These are phyloP conservation scores for Telenomus remus DNA, from an alignment of 1,140 invertebrate species.

Conservation along the genomic window DNA sequence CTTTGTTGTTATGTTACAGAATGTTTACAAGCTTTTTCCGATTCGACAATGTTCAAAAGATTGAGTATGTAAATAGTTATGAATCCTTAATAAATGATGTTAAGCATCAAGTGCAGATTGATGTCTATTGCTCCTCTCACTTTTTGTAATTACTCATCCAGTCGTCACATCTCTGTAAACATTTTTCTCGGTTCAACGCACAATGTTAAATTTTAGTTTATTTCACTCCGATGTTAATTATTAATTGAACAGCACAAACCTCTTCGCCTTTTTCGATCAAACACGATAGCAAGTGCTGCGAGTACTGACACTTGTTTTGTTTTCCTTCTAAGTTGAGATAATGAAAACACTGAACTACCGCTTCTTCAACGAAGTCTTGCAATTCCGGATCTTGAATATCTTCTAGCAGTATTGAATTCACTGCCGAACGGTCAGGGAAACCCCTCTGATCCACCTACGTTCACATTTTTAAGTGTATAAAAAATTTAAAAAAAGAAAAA, in stretches of 20 bases:
- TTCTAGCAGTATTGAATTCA: constrained; percentile 65
- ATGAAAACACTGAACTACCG: constrained; percentile 68
- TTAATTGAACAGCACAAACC: constrained; percentile 44
- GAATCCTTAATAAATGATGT: constrained; percentile 37
- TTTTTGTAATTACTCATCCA: constrained; percentile 61
- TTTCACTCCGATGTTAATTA: not conserved
- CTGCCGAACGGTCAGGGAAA: constrained; percentile 64
- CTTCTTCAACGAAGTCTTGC: constrained; percentile 70
- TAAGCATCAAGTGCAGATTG: constrained; percentile 17
- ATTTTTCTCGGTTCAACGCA: constrained; percentile 6
- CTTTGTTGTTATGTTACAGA: constrained; percentile 31
- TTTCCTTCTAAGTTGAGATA: constrained; percentile 61
- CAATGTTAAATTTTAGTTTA: not conserved
- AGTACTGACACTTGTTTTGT: constrained; percentile 70
- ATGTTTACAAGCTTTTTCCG: not conserved
- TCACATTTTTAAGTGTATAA: constrained; percentile 10
- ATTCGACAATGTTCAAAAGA: constrained; percentile 23
- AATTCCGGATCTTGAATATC: constrained; percentile 67
- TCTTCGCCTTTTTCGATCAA: constrained; percentile 69
- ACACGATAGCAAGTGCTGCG: constrained; percentile 67
- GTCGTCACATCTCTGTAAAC: constrained; percentile 72
- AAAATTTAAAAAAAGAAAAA: too few species aligned
- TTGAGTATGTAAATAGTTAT: constrained; percentile 41
- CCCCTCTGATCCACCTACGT: constrained; percentile 68
- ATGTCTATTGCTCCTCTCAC: not conserved